These are phyloP conservation scores for Mesorhabditis belari DNA, from an alignment of 2,888 invertebrate species.

Conservation along the genomic window DNA sequence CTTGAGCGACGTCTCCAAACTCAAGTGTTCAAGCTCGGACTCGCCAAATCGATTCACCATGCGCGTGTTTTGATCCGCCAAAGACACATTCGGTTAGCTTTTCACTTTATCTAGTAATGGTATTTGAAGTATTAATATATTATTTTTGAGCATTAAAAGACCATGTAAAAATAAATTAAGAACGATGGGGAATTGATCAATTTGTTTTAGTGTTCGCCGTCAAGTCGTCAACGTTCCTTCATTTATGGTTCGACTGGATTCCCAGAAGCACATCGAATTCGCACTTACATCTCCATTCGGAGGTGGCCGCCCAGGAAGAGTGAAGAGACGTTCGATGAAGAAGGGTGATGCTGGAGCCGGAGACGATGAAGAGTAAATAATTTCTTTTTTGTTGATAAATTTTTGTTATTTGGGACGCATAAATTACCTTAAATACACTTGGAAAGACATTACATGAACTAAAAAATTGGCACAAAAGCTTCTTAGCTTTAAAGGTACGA, in stretches of 20 bases:
- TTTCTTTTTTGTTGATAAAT: slow-evolving; percentile 30
- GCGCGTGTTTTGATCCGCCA: slow-evolving; percentile 96
- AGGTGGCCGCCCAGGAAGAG: slow-evolving; percentile 95
- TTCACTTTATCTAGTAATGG: neutral
- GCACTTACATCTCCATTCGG: slow-evolving; percentile 97
- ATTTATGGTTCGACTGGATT: slow-evolving; percentile 90
- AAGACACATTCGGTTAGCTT: slow-evolving; percentile 86
- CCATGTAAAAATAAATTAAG: too few relatives aligned
- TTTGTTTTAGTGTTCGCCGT: slow-evolving; percentile 77
- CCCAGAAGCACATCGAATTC: slow-evolving; percentile 72
- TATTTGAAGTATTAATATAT: slow-evolving; percentile 1
- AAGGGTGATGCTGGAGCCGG: slow-evolving; percentile 61
- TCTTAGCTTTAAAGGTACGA: too few relatives aligned
- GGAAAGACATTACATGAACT: too few relatives aligned
- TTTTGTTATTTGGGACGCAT: slow-evolving; percentile 31
- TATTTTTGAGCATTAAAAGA: too few relatives aligned
- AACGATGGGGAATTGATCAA: too few relatives aligned
- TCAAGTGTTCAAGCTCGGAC: slow-evolving; percentile 92
- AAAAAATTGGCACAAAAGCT: too few relatives aligned
- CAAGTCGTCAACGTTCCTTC: slow-evolving; percentile 98
- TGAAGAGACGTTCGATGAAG: slow-evolving; percentile 98
- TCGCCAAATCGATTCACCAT: slow-evolving; percentile 98
- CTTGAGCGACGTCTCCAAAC: slow-evolving; percentile 98
- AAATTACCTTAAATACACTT: too few relatives aligned
- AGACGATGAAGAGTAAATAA: slow-evolving; percentile 21